A percentile compares a stretch with the other conserved stretches of the same genome.
These are phyloP conservation scores for Indri indri DNA, from an alignment of 2,113 vertebrate species.

Conservation along the genomic window DNA sequence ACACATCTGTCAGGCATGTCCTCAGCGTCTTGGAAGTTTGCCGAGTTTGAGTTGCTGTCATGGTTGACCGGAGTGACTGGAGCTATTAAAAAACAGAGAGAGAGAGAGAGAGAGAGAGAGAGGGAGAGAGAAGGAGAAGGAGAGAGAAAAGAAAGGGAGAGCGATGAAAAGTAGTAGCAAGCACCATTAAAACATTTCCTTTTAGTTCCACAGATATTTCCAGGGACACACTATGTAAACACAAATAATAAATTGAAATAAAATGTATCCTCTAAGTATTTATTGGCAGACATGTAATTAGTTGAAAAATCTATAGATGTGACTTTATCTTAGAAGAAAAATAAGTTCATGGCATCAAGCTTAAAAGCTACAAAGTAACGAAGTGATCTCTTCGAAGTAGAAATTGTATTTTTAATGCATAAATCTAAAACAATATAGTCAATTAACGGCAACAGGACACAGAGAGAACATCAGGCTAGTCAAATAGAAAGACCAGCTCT, in stretches of 20 bases:
- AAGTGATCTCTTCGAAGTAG: constrained; percentile 55
- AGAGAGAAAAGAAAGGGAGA: not conserved
- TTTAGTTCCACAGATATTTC: constrained; percentile 63
- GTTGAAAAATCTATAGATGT: constrained; percentile 80
- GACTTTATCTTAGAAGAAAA: constrained; percentile 75
- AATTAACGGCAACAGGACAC: constrained; percentile 40
- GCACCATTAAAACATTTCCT: constrained; percentile 82
- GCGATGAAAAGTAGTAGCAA: constrained; percentile 72
- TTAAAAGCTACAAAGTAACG: constrained; percentile 79
- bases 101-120: not conserved
- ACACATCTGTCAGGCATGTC: constrained; percentile 85
- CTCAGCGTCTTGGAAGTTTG: constrained; percentile 83
- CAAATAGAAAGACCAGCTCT: constrained; percentile 42
- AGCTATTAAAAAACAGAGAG: constrained; percentile 67
- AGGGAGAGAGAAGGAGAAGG: not conserved
- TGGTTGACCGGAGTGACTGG: constrained; percentile 84
- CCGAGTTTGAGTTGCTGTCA: constrained; percentile 84
- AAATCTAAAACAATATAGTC: constrained; percentile 73
- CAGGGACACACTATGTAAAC: constrained; percentile 76
- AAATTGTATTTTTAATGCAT: constrained; percentile 71
- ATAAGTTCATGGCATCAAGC: constrained; percentile 64
- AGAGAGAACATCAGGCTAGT: constrained; percentile 26
- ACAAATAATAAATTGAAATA: constrained; percentile 81
- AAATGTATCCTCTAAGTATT: constrained; percentile 79
- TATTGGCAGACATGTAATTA: constrained; percentile 71